phyloP scores from a whole-genome alignment of 2,797 vertebrate genomes.

The Aldrovandia affinis region DNA sequence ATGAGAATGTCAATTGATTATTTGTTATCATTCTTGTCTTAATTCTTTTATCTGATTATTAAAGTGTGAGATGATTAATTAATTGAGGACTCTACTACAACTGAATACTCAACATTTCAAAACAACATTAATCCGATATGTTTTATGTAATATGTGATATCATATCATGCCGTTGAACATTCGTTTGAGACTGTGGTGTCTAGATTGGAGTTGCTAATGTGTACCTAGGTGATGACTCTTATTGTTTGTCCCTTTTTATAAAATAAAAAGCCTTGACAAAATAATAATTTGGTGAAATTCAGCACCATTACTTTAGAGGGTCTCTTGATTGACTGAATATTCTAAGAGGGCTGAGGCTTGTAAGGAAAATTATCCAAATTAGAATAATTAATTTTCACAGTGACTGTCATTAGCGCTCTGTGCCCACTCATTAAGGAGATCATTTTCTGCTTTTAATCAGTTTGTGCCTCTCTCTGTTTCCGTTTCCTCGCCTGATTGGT shows the following conservation, averaged over 20 bases:
- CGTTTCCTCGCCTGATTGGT: neutral
- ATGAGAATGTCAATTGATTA: no score
- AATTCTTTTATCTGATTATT: no score
- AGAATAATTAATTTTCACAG: constrained; percentile 24
- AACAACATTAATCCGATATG: no score
- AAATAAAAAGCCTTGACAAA: neutral
- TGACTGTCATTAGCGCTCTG: neutral
- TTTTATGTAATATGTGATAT: no score
- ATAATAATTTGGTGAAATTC: no score
- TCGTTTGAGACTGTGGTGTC: neutral
- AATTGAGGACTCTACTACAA: no score
- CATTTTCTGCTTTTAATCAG: neutral
- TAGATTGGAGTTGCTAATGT: neutral
- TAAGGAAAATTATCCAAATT: constrained; percentile 10
- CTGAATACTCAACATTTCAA: no score
- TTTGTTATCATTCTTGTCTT: no score
- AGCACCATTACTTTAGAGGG: no score
- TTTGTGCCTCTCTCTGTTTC: neutral
- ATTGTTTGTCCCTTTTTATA: neutral
- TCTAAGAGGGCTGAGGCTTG: neutral
- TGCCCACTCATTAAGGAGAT: neutral
- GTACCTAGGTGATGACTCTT: neutral
- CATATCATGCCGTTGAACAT: no score
- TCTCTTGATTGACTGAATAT: neutral
- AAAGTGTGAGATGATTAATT: no score